phyloP scores from a whole-genome alignment of 2,888 invertebrate species.

The Aphidoletes aphidimyza region DNA sequence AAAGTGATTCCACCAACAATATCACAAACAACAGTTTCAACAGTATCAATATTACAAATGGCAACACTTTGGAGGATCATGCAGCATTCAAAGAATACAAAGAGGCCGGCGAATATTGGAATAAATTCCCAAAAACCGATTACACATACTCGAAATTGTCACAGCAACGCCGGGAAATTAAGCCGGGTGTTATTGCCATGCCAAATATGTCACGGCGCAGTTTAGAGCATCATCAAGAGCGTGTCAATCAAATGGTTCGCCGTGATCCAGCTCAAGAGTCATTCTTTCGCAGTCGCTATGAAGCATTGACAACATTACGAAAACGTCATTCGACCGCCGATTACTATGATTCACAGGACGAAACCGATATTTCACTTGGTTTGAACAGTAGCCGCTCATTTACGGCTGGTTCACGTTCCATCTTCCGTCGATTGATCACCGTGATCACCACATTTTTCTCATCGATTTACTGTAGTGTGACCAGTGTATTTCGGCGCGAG shows the following conservation, averaged over 20 bases:
- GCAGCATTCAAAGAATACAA: constrained; percentile 80
- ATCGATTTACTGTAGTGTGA: constrained; percentile 17
- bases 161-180: constrained; percentile 82
- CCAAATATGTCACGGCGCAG: constrained; percentile 90
- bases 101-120: constrained; percentile 85
- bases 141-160: constrained; percentile 88
- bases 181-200: constrained; percentile 83
- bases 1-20: constrained; percentile 10
- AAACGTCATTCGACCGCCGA: constrained; percentile 58
- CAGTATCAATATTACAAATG: neutral
- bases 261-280: constrained; percentile 63
- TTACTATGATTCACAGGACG: constrained; percentile 65
- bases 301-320: constrained; percentile 57
- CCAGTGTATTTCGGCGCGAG: constrained; percentile 45
- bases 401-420: constrained; percentile 22
- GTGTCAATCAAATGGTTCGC: constrained; percentile 66
- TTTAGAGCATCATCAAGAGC: constrained; percentile 70
- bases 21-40: constrained; percentile 14
- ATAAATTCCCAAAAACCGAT: constrained; percentile 89
- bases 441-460: constrained; percentile 55
- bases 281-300: constrained; percentile 64
- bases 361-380: constrained; percentile 62
- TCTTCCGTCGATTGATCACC: constrained; percentile 55
- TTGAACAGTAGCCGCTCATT: constrained; percentile 58
- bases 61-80: constrained; percentile 66